phyloP scores from a whole-genome alignment of 2,888 invertebrate species.

The Chrysopilus asiliformis region DNA sequence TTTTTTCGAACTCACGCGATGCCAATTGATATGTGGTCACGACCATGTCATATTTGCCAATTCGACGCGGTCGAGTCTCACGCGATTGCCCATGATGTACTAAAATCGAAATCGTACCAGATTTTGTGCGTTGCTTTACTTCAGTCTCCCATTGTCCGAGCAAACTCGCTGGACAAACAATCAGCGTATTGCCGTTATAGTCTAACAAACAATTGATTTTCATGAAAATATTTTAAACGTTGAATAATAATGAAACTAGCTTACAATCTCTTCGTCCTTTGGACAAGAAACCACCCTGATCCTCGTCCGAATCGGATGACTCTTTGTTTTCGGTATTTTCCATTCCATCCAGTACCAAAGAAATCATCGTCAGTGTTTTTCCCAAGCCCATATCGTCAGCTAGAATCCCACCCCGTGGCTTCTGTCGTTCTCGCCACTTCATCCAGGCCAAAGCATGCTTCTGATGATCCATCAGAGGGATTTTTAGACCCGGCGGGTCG shows the following conservation, averaged over 20 bases:
- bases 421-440: conserved; percentile 76
- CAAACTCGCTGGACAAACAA: conserved; percentile 85
- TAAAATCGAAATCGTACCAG: conserved; percentile 47
- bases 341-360: conserved; percentile 45
- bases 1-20: conserved; percentile 45
- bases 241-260: too few species aligned
- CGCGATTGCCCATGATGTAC: conserved; percentile 74
- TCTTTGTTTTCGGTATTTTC: neutral
- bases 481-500: conserved; percentile 49
- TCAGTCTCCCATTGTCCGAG: conserved; percentile 83
- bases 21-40: conserved; percentile 79
- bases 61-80: conserved; percentile 44
- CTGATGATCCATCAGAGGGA: conserved; percentile 70
- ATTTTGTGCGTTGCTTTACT: conserved; percentile 47
- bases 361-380: conserved; percentile 74
- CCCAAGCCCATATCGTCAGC: conserved; percentile 43
- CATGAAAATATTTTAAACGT: too few species aligned
- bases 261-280: conserved; percentile 29
- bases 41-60: conserved; percentile 66
- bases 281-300: conserved; percentile 22
- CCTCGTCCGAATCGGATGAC: conserved; percentile 15
- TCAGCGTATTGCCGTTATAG: conserved; percentile 59
- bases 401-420: conserved; percentile 74
- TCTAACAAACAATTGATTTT: too few species aligned
- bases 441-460: conserved; percentile 78